These are phyloP conservation scores for Drosophila merina DNA, from an alignment of 2,888 invertebrate species.

Conservation along the genomic window DNA sequence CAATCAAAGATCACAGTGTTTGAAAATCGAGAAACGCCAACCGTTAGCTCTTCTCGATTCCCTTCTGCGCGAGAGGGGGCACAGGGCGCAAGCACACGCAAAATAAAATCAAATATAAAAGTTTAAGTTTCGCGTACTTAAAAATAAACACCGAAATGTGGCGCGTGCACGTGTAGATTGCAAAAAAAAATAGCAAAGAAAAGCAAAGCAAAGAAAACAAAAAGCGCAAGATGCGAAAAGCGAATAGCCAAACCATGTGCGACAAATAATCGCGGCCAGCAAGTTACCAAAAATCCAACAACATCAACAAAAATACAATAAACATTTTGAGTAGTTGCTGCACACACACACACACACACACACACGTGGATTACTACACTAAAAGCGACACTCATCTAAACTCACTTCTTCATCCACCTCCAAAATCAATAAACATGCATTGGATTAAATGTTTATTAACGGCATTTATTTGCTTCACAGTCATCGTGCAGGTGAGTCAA, in stretches of 20 bases:
- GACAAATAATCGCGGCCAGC: conserved; percentile 23
- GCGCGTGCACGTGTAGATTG: conserved; percentile 71
- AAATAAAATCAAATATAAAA: conserved; percentile 14
- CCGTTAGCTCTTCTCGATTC: not conserved
- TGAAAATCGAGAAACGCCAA: not conserved
- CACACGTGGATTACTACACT: conserved; percentile 55
- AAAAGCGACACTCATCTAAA: conserved; percentile 33
- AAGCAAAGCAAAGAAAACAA: conserved; percentile 38
- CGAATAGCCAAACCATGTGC: conserved; percentile 63
- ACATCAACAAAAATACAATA: conserved; percentile 46
- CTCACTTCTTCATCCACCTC: conserved; percentile 17
- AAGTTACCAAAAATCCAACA: conserved; percentile 44
- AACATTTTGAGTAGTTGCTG: conserved; percentile 49
- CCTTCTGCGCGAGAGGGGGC: not conserved
- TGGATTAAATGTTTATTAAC: conserved; percentile 84
- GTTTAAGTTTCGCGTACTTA: conserved; percentile 24
- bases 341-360: conserved; percentile 34
- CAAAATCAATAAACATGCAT: conserved; percentile 80
- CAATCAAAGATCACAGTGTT: not conserved
- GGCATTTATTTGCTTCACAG: conserved; percentile 82
- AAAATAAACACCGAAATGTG: conserved; percentile 63
- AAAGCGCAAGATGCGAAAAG: conserved; percentile 57
- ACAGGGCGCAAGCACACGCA: conserved; percentile 2
- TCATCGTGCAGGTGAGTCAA: conserved; percentile 82
- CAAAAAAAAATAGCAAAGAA: conserved; percentile 16